These are phyloP conservation scores for Myotis lucifugus DNA, from an alignment of 2,113 vertebrate genomes.

Conservation along the genomic window DNA sequence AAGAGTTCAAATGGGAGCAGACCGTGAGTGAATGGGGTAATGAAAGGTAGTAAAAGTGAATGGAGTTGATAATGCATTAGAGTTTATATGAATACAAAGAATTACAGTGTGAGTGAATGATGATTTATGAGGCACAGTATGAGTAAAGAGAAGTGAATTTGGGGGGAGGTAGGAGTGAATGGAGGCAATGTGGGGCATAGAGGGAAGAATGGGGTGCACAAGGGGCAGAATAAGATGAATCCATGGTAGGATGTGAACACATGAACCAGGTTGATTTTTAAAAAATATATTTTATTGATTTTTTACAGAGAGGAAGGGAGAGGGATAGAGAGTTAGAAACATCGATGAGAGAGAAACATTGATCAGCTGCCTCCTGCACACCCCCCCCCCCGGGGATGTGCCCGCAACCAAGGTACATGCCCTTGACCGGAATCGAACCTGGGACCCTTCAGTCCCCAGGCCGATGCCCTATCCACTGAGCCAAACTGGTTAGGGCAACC, in stretches of 20 bases:
- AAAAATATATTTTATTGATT: no score
- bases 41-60: not conserved
- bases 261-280: not conserved
- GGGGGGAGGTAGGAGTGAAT: not conserved
- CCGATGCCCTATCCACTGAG: no score
- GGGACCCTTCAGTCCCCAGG: no score
- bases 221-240: not conserved
- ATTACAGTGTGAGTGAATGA: not conserved
- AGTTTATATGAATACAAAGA: not conserved
- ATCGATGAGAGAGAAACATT: no score
- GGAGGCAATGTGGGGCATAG: not conserved
- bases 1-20: not conserved
- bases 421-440: no score
- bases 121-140: not conserved
- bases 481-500: not conserved
- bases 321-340: no score
- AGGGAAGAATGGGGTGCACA: not conserved
- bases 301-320: no score
- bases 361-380: no score
- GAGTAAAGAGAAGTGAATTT: not conserved
- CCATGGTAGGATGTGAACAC: not conserved
- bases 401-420: no score
- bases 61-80: not conserved
- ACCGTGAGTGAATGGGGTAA: not conserved
- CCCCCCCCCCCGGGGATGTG: no score